Base-by-base conservation (phyloP, 2,113 vertebrate genomes). In the Platichthys flesus region DNA sequence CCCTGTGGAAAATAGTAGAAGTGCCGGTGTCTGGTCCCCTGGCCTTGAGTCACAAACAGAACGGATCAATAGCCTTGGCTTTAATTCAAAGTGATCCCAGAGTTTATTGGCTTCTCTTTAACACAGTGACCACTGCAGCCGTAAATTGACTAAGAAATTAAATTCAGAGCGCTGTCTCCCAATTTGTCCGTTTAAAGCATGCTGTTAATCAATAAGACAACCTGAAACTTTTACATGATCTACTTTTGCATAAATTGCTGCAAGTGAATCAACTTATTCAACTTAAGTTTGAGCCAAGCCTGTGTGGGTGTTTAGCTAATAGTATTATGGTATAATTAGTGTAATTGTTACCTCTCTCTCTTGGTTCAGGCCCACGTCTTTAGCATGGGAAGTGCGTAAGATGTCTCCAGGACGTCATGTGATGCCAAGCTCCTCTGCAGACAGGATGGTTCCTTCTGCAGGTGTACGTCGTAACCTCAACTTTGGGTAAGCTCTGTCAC, bases 351-450 rank as follows among this genome's bases (percentile, higher is more conserved):
- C 20, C 14, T 21, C 45, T 66, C 55, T 67, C 23, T 23, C 60
- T 76, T 69, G 74, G 16, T 89, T 47, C 91, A 99, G 98, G 85
- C 98, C 98, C 6, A 99, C 98, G 0, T 99, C 97, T 15, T 89
- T 99, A 88, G 97, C 98, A 0, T 99, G 98, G 98, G 98, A 99
- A 90, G 97, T 99, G 28, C 97, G 98, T 76, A 99, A 99, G 74
- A 99, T 99, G 98, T 99, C 98, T 70, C 98, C 98, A 0, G 98
- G 98, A 60, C 97, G 98, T 20, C 98, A 98, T 15, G 95, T 99
- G 81, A 96, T 98, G 86, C 95, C 96, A n/a, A 98, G 96, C 83
- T 95, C 97, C 0, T 97, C 97, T 0, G 89, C 96, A 21, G 98
- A 99, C 45, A 95, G 98, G 88, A 96, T 99, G 74, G 96, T 83